Evolutionary conservation across 2,113 vertebrate species (phyloP).

Genomic region (Phocoena sinus): DNA sequence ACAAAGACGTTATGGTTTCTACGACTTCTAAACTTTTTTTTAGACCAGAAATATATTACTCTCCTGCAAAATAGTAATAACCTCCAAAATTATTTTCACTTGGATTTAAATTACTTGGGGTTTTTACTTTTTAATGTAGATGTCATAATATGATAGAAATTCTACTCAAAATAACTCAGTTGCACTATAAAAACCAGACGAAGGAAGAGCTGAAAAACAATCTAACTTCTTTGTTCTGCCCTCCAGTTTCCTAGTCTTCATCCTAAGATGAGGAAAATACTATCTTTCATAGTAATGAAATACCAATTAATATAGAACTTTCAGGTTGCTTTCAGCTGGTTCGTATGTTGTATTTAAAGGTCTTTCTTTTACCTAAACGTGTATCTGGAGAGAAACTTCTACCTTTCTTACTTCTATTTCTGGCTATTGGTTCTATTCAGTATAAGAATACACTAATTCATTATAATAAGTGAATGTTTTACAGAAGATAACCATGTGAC

Average conservation of each 20-base stretch:
- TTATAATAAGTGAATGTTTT: conserved; percentile 9
- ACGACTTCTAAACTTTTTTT: conserved; percentile 25
- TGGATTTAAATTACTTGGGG: background rate
- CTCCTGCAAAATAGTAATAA: background rate
- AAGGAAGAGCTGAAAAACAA: background rate
- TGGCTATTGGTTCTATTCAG: background rate
- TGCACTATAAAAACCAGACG: background rate
- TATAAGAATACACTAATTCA: conserved; percentile 18
- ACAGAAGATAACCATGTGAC: background rate
- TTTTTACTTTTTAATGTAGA: conserved; percentile 21
- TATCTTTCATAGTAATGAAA: background rate
- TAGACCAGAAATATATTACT: background rate
- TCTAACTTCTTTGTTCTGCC: background rate
- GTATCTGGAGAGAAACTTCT: conserved; percentile 11
- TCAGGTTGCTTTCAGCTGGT: background rate
- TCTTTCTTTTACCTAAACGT: conserved; percentile 15
- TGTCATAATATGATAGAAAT: background rate
- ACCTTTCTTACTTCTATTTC: background rate
- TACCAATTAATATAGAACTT: background rate
- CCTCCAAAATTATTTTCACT: background rate
- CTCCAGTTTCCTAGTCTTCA: background rate
- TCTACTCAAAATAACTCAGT: background rate
- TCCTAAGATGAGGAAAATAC: background rate
- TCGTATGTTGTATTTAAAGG: background rate
- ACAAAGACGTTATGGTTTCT: background rate